Evolutionary conservation across 2,888 invertebrate species (phyloP).

Genomic region (Cosmopolites sordidus): DNA sequence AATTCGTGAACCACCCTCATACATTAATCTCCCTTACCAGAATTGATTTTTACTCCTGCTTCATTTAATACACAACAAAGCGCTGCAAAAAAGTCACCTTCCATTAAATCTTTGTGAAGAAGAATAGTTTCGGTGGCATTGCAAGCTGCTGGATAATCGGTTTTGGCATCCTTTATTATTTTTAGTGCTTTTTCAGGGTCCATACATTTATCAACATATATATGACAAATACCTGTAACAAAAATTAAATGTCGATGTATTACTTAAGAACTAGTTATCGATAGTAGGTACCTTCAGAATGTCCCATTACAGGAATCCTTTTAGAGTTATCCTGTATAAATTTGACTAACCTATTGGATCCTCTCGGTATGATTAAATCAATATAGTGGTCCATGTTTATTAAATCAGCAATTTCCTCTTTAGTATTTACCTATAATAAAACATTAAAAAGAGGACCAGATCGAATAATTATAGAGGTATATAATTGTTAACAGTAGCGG

Average conservation of each 20-base stretch:
- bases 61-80: conserved; percentile 87
- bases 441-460: no score
- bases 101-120: conserved; percentile 80
- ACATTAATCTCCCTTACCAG: conserved; percentile 11
- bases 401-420: conserved; percentile 95
- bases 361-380: conserved; percentile 95
- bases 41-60: conserved; percentile 59
- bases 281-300: conserved; percentile 89
- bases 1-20: no score
- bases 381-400: conserved; percentile 93
- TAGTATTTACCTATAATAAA: conserved; percentile 62
- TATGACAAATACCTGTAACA: conserved; percentile 73
- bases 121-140: conserved; percentile 98
- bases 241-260: background rate
- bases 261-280: background rate
- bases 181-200: conserved; percentile 78
- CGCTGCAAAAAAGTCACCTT: conserved; percentile 71
- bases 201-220: conserved; percentile 88
- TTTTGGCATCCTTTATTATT: conserved; percentile 92
- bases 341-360: conserved; percentile 88
- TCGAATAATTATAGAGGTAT: no score
- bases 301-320: conserved; percentile 95
- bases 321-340: conserved; percentile 84
- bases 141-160: conserved; percentile 98
- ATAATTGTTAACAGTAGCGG: no score